Percentiles rank a stretch among this genome's conserved stretches.
These are phyloP conservation scores for Planiliza haematocheilus DNA, from an alignment of 2,113 vertebrate genomes.

Conservation along the genomic window DNA sequence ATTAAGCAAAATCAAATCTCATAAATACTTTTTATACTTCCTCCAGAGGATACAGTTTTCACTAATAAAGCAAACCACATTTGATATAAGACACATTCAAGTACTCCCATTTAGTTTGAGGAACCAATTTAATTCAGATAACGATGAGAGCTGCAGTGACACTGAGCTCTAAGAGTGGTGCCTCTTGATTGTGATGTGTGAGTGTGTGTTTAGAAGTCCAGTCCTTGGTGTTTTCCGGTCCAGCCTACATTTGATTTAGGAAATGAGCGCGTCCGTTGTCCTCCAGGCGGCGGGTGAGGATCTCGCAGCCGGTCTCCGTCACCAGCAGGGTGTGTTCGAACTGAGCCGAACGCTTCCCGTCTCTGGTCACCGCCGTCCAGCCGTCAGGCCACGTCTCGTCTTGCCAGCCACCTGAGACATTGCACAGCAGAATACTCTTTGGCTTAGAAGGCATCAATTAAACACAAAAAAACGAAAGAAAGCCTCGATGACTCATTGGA, in stretches of 20 bases:
- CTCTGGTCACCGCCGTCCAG: conserved; percentile 96
- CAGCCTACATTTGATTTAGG: conserved; percentile 87
- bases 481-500: neutral
- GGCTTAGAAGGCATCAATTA: conserved; percentile 19
- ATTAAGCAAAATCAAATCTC: conserved; percentile 43
- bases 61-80: conserved; percentile 70
- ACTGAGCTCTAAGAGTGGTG: conserved; percentile 51
- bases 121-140: conserved; percentile 68
- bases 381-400: conserved; percentile 99
- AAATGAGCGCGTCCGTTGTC: conserved; percentile 91
- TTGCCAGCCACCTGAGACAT: conserved; percentile 92
- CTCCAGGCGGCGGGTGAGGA: conserved; percentile 91
- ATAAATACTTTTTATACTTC: conserved; percentile 71
- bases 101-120: conserved; percentile 74
- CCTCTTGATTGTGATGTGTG: conserved; percentile 31
- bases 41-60: conserved; percentile 56
- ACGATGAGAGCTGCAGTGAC: conserved; percentile 47
- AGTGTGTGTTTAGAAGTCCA: conserved; percentile 54
- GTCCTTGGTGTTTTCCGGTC: conserved; percentile 44
- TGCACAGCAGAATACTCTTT: neutral
- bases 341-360: conserved; percentile 97
- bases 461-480: neutral
- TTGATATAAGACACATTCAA: conserved; percentile 79
- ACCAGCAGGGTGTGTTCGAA: conserved; percentile 98
- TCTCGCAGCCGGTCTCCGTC: conserved; percentile 95